These are phyloP conservation scores for Melieria crassipennis DNA, from an alignment of 2,888 invertebrate species.

Conservation along the genomic window DNA sequence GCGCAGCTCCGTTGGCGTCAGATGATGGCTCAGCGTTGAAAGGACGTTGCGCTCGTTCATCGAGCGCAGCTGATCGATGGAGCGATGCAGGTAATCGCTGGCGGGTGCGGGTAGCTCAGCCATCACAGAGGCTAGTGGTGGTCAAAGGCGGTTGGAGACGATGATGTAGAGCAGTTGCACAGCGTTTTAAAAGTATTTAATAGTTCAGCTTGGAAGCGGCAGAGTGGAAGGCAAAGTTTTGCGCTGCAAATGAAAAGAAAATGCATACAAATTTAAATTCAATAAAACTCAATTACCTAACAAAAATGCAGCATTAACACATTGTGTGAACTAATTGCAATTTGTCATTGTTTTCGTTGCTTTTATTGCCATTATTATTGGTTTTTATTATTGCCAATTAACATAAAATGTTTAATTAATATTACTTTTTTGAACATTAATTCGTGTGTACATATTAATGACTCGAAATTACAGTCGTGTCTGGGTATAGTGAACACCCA, in stretches of 20 bases:
- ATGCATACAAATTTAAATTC: not conserved
- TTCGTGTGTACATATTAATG: too few relatives aligned
- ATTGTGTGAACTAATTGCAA: not conserved
- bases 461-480: too few relatives aligned
- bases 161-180: not conserved
- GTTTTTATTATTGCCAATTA: not conserved
- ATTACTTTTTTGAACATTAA: not conserved
- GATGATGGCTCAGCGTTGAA: conserved; percentile 61
- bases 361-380: not conserved
- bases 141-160: not conserved
- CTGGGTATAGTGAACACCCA: too few relatives aligned
- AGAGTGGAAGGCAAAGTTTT: too few relatives aligned
- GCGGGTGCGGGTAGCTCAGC: conserved; percentile 71
- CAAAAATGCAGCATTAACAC: conserved; percentile 7
- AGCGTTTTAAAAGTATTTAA: not conserved
- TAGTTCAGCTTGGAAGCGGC: too few relatives aligned
- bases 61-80: conserved; percentile 73
- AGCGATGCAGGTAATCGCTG: conserved; percentile 72
- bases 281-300: not conserved
- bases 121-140: conserved; percentile 64
- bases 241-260: too few relatives aligned
- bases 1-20: conserved; percentile 61
- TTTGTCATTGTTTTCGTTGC: not conserved
- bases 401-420: conserved; percentile 1
- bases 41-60: conserved; percentile 68